Percentiles rank a stretch among this genome's conserved stretches.
Evolutionary conservation across 2,888 invertebrate species (phyloP).

Genomic region (Strigamia crassipes): DNA sequence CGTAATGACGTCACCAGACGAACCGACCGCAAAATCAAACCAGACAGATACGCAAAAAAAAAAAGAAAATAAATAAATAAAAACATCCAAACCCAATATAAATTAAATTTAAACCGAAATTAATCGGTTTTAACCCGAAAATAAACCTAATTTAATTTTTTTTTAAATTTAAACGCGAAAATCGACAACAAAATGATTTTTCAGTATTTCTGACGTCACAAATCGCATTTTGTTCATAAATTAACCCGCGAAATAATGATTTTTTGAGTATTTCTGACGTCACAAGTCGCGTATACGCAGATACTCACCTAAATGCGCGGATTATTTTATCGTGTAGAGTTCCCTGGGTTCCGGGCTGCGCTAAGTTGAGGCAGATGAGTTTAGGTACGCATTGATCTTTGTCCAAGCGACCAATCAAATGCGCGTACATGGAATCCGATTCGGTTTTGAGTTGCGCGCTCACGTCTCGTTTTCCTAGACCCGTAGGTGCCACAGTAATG

Average conservation of each 20-base stretch:
- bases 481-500: conserved; percentile 24
- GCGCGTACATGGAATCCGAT: conserved; percentile 17
- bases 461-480: conserved; percentile 33
- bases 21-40: conserved; percentile 6
- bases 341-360: not conserved
- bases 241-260: too few relatives aligned
- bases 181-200: too few relatives aligned
- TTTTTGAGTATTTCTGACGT: too few relatives aligned
- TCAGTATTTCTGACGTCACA: too few relatives aligned
- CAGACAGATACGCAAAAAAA: not conserved
- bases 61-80: too few relatives aligned
- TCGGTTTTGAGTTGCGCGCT: not conserved
- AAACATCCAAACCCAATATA: not conserved
- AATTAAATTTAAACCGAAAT: too few relatives aligned
- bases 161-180: too few relatives aligned
- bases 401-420: conserved; percentile 47
- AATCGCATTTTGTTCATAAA: too few relatives aligned
- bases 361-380: conserved; percentile 50
- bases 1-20: conserved; percentile 37
- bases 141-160: too few relatives aligned
- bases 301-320: conserved; percentile 29
- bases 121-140: too few relatives aligned
- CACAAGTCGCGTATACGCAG: too few relatives aligned
- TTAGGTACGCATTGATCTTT: conserved; percentile 49
- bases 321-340: not conserved